Base-by-base conservation (phyloP, 2,888 invertebrate species). In the Drosophila mercatorum region DNA sequence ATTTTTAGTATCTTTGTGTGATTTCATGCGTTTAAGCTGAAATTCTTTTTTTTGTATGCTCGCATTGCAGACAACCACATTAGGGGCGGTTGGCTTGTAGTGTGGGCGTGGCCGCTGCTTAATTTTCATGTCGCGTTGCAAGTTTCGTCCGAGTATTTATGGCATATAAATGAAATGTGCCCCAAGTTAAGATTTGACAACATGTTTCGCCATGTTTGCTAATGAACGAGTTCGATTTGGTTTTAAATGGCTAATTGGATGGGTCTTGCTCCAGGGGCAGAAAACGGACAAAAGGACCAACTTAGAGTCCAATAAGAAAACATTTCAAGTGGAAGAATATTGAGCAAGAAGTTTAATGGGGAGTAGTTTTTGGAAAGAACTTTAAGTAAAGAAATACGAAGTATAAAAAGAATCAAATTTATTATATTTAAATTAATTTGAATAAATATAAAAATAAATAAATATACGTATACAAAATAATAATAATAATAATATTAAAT, bases 1-100 rank as follows among this genome's bases (percentile, higher is more conserved):
- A 88, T 85, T 89, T 88, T 72, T 77, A 85, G 84, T 90, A 78
- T 90, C 84, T 78, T 78, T 88, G 81, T 86, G 85, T 90, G 89
- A 88, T 88, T 86, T 86, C 85, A 86, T 88, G 85, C 87, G 85
- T 88, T 90, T 90, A 86, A 86, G 84, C 81, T 82, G 76, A 71
- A 71, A 82, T 86, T 85, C n/a, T 51, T 17, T 17, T 31, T 51
- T 84, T 86, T 83, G 17, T 84, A 68, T 78, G 75, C 72, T 73
- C 44, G 64, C 65, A 57, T 58, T 80, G 68, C 79, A 71, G 79
- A 72, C 80, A 74, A 64, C 47, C 36, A 55, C 66, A 75, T 75
- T 72, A 71, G 67, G 65, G 43, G 22, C 26, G 3, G 12, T 3
- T 2, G 3, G 26, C 34, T 6, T 55, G 28, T 40, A 4, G 53